These are phyloP conservation scores for Takifugu bimaculatus DNA, from an alignment of 2,113 vertebrate genomes.

Conservation along the genomic window DNA sequence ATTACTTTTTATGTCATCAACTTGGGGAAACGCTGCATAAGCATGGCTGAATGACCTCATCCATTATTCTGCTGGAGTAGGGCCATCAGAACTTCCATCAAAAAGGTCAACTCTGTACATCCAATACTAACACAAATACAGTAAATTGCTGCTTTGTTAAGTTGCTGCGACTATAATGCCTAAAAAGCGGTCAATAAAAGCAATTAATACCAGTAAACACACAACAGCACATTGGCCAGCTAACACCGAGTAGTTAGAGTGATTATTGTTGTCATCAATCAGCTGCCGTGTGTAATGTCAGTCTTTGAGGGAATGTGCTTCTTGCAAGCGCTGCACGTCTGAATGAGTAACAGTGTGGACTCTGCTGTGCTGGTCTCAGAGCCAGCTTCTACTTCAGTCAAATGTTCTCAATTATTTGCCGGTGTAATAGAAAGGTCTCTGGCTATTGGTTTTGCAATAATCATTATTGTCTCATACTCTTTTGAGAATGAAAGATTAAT, in stretches of 20 bases:
- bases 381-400: background rate
- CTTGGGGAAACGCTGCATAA: constrained; percentile 30
- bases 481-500: background rate
- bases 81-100: constrained; percentile 17
- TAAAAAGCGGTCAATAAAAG: constrained; percentile 51
- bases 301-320: constrained; percentile 50
- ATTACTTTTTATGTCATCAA: constrained; percentile 1
- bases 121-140: constrained; percentile 9
- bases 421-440: background rate
- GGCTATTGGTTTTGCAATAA: background rate
- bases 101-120: constrained; percentile 21
- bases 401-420: background rate
- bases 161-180: constrained; percentile 29
- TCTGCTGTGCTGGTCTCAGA: constrained; percentile 1
- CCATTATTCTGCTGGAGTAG: constrained; percentile 22
- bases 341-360: constrained; percentile 14
- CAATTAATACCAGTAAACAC: constrained; percentile 46
- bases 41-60: constrained; percentile 29
- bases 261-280: constrained; percentile 42
- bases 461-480: background rate
- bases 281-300: constrained; percentile 21
- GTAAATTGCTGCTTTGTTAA: constrained; percentile 34
- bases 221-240: constrained; percentile 13
- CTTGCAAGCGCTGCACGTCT: constrained; percentile 20
- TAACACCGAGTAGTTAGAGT: constrained; percentile 20